Evolutionary conservation across 2,888 invertebrate genomes (phyloP), one percentile per base, ranked within the genome.

Genomic region (Theretra japonica): DNA sequence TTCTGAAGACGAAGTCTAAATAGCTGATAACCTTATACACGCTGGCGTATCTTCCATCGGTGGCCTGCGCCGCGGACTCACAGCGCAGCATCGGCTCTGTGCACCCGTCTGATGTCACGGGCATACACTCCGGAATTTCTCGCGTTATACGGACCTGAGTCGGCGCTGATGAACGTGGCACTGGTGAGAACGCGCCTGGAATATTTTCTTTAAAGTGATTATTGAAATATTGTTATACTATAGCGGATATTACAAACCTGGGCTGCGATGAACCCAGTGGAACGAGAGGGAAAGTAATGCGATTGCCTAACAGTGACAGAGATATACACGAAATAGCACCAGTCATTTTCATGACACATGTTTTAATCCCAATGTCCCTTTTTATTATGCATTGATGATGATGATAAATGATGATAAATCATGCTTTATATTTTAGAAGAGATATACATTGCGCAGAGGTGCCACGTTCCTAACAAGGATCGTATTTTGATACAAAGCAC

Each of bases 11-110:
- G n/a, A 7, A 57, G 15, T 59, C 15, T 0, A 5, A 59, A 28
- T 17, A 53, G 53, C 21, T 17, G 6, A 19, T 33, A 77, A 89
- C 93, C 87, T 88, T 85, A 70, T 93, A 93, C 11, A 80, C 85
- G 74, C 88, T 90, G 2, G 89, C 82, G 30, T 91, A 93, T 78
- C 87, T 77, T 0, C 88, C 93, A 56, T 93, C 93, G 1, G 86
- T 82, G 0, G 85, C 92, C 56, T 92, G 91, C 0, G 83, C 80
- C 0, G 77, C 77, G 2, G 81, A 79, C 21, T 90, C 84, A 3
- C 82, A 72, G 21, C 77, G 75, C 0, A 11, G 21, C 1, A 25
- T 2, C 23, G 70, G 70, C 50, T 28, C 50, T 3, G 69, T 25
- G 3, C n/a, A 30, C 4, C 25, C 68, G 23, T 58, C 70, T 58